These are phyloP conservation scores for Gnathonemus longibarbis DNA, from an alignment of 2,113 vertebrate species.

Conservation along the genomic window DNA sequence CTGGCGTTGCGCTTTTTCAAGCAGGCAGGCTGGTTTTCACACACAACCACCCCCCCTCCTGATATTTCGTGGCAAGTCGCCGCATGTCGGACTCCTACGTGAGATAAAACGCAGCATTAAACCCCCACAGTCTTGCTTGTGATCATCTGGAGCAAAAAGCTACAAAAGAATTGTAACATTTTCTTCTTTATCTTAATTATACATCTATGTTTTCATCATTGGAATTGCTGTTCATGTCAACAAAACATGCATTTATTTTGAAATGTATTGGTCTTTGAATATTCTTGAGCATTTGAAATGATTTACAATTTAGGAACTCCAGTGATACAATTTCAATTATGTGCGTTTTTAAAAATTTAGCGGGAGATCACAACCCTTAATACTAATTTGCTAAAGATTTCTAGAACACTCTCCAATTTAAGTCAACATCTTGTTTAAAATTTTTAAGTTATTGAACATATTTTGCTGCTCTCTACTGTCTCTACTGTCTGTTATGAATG, in stretches of 20 bases:
- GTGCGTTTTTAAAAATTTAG: background rate
- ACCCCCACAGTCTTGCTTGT: background rate
- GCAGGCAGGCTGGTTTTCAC: background rate
- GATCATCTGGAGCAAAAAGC: background rate
- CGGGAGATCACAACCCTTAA: background rate
- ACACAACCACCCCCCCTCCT: background rate
- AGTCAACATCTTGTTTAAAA: background rate
- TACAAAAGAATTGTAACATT: background rate
- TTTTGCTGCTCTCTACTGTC: background rate
- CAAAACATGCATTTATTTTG: background rate
- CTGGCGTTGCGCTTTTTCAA: background rate
- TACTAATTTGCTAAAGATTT: background rate
- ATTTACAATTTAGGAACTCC: background rate
- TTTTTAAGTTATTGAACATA: background rate
- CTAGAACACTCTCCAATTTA: background rate
- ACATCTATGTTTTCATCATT: background rate
- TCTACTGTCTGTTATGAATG: background rate
- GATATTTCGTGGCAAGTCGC: background rate
- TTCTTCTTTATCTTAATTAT: background rate
- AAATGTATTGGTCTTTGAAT: background rate
- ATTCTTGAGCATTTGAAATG: background rate
- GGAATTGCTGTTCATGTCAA: background rate
- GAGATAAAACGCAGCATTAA: background rate
- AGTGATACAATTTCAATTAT: background rate
- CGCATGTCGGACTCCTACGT: background rate